Evolutionary conservation across 1,140 invertebrate genomes (phyloP).

Genomic region (Melanaphis sacchari): DNA sequence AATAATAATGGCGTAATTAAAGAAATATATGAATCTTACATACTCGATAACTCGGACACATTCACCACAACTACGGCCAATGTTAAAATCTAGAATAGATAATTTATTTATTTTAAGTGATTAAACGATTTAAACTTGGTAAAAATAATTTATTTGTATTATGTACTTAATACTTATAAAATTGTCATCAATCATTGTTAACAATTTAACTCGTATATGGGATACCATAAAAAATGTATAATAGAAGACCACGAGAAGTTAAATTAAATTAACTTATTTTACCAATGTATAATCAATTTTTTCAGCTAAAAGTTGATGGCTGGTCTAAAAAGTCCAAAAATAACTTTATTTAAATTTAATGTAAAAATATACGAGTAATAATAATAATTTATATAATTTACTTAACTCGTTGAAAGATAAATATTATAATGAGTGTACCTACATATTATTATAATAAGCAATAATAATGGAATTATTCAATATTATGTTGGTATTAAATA

Average conservation of each 20-base stretch:
- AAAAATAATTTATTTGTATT: neutral
- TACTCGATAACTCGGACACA: neutral
- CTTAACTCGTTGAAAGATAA: neutral
- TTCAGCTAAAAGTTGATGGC: neutral
- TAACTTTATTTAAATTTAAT: neutral
- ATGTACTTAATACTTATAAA: neutral
- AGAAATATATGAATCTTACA: neutral
- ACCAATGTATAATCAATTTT: neutral
- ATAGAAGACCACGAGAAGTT: neutral
- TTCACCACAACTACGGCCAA: neutral
- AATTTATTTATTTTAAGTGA: neutral
- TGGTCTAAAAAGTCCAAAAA: neutral
- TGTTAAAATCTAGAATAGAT: neutral
- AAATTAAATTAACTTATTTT: neutral
- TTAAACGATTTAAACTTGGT: neutral
- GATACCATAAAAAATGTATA: neutral
- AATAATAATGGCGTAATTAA: neutral
- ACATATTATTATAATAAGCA: neutral
- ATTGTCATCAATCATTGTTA: neutral
- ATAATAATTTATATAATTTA: neutral
- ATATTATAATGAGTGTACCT: too few relatives aligned
- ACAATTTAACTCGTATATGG: neutral
- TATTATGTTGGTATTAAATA: too few relatives aligned
- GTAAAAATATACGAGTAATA: neutral
- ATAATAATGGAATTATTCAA: neutral